Evolutionary conservation across 2,888 invertebrate genomes (phyloP), one percentile per base, ranked within the genome.

Genomic region (Poecilus cupreus): DNA sequence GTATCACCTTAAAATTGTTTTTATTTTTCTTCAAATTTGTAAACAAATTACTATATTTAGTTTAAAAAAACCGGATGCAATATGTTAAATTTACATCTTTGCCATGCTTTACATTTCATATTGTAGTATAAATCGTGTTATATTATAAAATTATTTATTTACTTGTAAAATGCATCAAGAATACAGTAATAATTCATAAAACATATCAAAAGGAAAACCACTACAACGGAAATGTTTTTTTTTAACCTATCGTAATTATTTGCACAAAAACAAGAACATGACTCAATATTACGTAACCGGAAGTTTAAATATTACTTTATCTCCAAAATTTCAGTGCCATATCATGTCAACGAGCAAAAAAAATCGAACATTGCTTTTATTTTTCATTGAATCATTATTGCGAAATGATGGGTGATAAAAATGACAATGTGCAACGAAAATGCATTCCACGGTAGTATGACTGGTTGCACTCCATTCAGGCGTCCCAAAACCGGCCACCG

Each of bases 281-380:
- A 60, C 10, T 26, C 26, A 60, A 22, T 13, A 60, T 60, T 11
- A 13, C 13, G 60, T 24, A 60, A 60, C 24, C 60, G 60, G 60
- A 60, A 60, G 26, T 60, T n/a, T n/a, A 5, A 11, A 60, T 43
- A 13, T 32, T 32, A 26, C 60, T 24, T 60, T 60, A 60, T 60
- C 60, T 60, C n/a, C 26, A 60, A 60, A 60, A 60, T 24, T 60
- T 60, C 24, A 60, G 24, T 60, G 60, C n/a, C 26, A 8, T 13
- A 10, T 13, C 26, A 24, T 24, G 2, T 2, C 4, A 51, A 18
- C 10, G 2, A 51, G 8, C 4, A 51, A 51, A 18, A n/a, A 18
- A n/a, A 10, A 51, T 18, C 13, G n/a, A 46, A 8, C 3, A 18
- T 18, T 51, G 6, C 20, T 18, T 51, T 2, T 18, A 18, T 51